These are phyloP conservation scores for Metaphire vulgaris DNA, from an alignment of 1,140 invertebrate species.

Conservation along the genomic window DNA sequence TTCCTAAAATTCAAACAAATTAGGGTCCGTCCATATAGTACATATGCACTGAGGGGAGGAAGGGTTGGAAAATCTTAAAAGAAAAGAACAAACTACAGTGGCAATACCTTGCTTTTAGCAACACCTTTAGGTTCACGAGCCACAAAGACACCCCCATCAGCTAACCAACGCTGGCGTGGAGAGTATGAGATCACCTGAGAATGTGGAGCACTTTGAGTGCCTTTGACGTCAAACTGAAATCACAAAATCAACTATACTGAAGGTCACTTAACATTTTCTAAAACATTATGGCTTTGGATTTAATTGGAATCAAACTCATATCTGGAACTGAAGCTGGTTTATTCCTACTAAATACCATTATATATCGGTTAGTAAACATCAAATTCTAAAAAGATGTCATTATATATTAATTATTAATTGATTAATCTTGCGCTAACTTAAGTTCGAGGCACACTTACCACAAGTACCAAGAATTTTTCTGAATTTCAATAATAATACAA, in stretches of 20 bases:
- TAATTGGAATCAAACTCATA: background rate
- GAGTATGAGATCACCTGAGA: background rate
- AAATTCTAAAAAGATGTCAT: background rate
- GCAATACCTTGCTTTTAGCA: background rate
- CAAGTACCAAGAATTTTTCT: too few relatives aligned
- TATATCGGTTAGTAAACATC: background rate
- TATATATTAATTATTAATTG: background rate
- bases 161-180: background rate
- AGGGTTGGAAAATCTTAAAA: background rate
- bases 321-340: background rate
- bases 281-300: background rate
- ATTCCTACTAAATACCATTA: background rate
- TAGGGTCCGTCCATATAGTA: background rate
- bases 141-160: background rate
- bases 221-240: background rate
- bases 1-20: background rate
- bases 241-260: background rate
- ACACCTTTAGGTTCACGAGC: background rate
- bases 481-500: too few relatives aligned
- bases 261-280: background rate
- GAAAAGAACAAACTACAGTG: too few relatives aligned
- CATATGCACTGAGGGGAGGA: background rate
- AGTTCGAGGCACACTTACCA: too few relatives aligned
- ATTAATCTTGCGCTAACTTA: too few relatives aligned
- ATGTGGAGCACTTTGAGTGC: background rate